Base-by-base conservation (phyloP, 2,113 vertebrate genomes). In the Cochlearius cochlearius region DNA sequence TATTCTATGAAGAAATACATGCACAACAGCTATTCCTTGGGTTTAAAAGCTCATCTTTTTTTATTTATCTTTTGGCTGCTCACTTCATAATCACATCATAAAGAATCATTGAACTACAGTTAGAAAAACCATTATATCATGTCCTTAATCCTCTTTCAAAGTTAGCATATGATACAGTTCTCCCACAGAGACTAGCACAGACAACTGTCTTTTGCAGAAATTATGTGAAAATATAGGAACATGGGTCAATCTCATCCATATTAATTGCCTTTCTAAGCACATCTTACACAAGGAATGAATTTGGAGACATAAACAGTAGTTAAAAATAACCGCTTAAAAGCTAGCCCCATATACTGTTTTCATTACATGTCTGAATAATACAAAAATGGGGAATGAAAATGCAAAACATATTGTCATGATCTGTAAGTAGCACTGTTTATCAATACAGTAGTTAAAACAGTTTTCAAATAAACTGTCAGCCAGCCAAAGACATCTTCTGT, bases 321-420 rank as follows among this genome's bases (percentile, higher is more conserved):
- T 96, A 96, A 95, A 97, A 97, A 95, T 94, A 96, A 96, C 88
- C 71, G 38, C 38, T 63, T 92, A 76, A 88, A 96, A 92, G 22
- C 82, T 86, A 86, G 39, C 9, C 41, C 45, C 38, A 34, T 93
- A 68, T 66, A 92, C 41, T 96, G 85, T 93, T 97, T 95, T 97
- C 75, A 77, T 95, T 93, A 92, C 34, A 43, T 85, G 85, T 80
- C 75, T 90, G 78, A 83, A 64, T 69, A 88, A 92, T 47, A 87
- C 50, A 94, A 93, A 95, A 90, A 38, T 32, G 69, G 62, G 58
- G 85, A 92, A 91, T 76, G 85, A 92, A 96, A 96, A 93, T 88
- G 58, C 55, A 92, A 93, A 96, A 88, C 90, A 95, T 83, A 92
- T 95, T 96, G 87, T 20, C 30, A 38, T 38, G 74, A 50, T 90